Evolutionary conservation across 2,888 invertebrate genomes (phyloP), one percentile per base, ranked within the genome.

Genomic region (Alloplasta piceator): DNA sequence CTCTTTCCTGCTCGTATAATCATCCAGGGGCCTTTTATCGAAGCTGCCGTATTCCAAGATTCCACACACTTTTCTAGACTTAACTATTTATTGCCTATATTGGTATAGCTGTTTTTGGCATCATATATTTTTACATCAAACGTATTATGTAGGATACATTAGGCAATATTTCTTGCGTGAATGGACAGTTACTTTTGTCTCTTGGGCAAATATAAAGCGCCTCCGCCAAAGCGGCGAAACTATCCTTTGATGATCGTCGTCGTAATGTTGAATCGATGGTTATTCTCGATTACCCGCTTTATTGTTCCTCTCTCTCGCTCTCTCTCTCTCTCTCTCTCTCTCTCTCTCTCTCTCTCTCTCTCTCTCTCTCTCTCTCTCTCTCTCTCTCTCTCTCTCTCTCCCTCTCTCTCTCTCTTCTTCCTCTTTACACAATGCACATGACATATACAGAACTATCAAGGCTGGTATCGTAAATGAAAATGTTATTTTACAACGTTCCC

Each of bases 341-440:
- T n/a, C n/a, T n/a, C n/a, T n/a, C n/a, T n/a, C n/a, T n/a, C n/a
- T n/a, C n/a, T n/a, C n/a, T n/a, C n/a, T n/a, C n/a, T n/a, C n/a
- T n/a, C n/a, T n/a, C n/a, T n/a, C n/a, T n/a, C n/a, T n/a, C n/a
- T n/a, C n/a, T n/a, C n/a, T n/a, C n/a, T n/a, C n/a, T n/a, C 26
- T 16, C 50, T n/a, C 79, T 72, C 73, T 84, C 84, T 66, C 82
- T 72, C 75, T 78, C 78, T 70, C 82, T 56, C 78, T 74, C 70
- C 26, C 56, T 26, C 82, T 41, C 41, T 36, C 50, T 41, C n/a
- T n/a, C n/a, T 9, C 46, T n/a, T 26, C 38, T 10, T 26, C 38
- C n/a, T 70, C 82, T 82, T 79, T 82, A 83, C 85, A 84, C 63
- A 70, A 58, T 70, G 60, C 46, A 9, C 38, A 52, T 60, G 55